Evolutionary conservation across 2,888 invertebrate species (phyloP).

Genomic region (Phymatocera aterrima): DNA sequence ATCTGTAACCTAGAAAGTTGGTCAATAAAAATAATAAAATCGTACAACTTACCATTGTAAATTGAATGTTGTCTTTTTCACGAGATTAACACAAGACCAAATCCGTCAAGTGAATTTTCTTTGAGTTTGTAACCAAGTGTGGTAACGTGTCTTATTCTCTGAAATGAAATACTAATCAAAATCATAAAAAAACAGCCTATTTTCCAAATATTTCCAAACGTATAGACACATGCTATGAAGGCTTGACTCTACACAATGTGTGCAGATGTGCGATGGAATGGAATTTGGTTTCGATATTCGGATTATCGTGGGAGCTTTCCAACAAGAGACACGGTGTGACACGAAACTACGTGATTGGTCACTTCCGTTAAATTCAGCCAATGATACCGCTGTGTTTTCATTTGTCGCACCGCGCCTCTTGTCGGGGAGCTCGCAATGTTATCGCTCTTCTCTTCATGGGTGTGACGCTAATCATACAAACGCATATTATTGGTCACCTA

Average conservation of each 20-base stretch:
- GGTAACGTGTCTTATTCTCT: not conserved
- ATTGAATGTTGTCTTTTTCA: not conserved
- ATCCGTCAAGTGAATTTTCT: not conserved
- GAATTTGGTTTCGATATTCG: too few species aligned
- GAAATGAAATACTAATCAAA: constrained; percentile 33
- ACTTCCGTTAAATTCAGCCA: not conserved
- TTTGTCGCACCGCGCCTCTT: too few species aligned
- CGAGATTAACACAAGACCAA: constrained; percentile 13
- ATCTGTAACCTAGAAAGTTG: constrained; percentile 42
- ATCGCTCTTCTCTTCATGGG: too few species aligned
- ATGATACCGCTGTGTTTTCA: not conserved
- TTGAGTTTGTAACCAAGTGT: not conserved
- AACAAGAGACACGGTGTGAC: not conserved
- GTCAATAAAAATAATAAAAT: not conserved
- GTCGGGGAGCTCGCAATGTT: too few species aligned
- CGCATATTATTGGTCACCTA: too few species aligned
- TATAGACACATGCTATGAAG: constrained; percentile 34
- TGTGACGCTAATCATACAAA: too few species aligned
- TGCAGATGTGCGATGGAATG: constrained; percentile 1
- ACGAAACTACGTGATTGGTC: not conserved
- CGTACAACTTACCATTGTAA: constrained; percentile 21
- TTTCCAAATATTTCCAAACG: constrained; percentile 44
- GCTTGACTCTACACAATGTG: too few species aligned
- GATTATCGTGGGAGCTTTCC: too few species aligned
- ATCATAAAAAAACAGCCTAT: constrained; percentile 37